Evolutionary conservation across 2,888 invertebrate species (phyloP).

Genomic region (Cephus pulcher): DNA sequence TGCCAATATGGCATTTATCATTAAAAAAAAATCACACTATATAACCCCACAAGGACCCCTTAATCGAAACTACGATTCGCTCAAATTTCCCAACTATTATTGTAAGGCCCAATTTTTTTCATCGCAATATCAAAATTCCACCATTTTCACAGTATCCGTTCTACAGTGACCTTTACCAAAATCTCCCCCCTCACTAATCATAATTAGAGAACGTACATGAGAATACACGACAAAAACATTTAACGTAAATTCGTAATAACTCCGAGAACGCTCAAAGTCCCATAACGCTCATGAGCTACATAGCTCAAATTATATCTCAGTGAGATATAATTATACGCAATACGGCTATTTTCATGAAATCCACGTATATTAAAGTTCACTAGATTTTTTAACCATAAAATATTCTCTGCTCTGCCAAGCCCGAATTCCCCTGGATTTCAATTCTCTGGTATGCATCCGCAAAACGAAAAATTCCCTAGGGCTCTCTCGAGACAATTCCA

Average conservation of each 20-base stretch:
- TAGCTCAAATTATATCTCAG: background rate
- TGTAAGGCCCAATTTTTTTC: too few species aligned
- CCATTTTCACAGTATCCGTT: background rate
- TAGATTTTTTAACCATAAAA: background rate
- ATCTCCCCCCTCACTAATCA: background rate
- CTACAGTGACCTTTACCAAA: background rate
- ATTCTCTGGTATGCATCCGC: background rate
- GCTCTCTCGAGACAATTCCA: background rate
- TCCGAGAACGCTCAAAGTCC: background rate
- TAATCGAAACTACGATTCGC: too few species aligned
- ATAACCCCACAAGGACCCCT: too few species aligned
- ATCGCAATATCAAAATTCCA: too few species aligned
- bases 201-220: background rate
- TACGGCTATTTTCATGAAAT: background rate
- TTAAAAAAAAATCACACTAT: too few species aligned
- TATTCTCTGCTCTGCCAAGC: background rate
- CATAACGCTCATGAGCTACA: background rate
- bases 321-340: background rate
- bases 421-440: background rate
- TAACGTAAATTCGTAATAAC: background rate
- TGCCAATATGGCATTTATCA: too few species aligned
- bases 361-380: background rate
- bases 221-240: background rate
- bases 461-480: background rate
- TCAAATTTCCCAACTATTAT: too few species aligned